These are phyloP conservation scores for Calypte anna DNA, from an alignment of 2,113 vertebrate species.

Conservation along the genomic window DNA sequence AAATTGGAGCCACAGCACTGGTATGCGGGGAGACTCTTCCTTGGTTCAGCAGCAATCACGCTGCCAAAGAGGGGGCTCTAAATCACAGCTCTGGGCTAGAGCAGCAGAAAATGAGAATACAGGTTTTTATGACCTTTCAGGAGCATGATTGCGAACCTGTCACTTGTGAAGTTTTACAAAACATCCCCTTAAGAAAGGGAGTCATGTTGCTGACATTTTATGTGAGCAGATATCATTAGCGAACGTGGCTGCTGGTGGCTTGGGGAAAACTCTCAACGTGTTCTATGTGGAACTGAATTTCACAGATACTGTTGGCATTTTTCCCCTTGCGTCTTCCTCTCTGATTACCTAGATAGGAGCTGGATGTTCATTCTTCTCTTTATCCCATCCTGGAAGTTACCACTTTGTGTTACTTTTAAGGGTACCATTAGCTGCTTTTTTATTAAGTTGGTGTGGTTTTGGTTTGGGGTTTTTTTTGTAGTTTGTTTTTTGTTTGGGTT, in stretches of 20 bases:
- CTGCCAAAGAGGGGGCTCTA: slow-evolving; percentile 31
- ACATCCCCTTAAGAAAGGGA: background rate
- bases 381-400: background rate
- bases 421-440: background rate
- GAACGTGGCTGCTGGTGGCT: background rate
- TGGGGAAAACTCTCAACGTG: fast-evolving
- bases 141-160: slow-evolving; percentile 37
- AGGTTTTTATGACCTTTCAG: slow-evolving; percentile 28
- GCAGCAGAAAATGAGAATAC: slow-evolving; percentile 44
- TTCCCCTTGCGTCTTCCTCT: background rate
- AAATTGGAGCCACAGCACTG: slow-evolving; percentile 2
- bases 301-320: background rate
- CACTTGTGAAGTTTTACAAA: slow-evolving; percentile 46
- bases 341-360: background rate
- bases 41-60: background rate
- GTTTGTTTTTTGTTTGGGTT: too few species aligned
- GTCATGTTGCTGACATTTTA: background rate
- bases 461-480: too few species aligned
- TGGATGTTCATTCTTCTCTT: fast-evolving
- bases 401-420: background rate
- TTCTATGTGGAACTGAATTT: background rate
- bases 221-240: background rate
- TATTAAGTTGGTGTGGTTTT: too few species aligned
- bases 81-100: slow-evolving; percentile 54
- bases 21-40: background rate